A percentile compares a stretch with the other conserved stretches of the same genome.
These are phyloP conservation scores for Tarsius wallacei DNA, from an alignment of 2,797 vertebrate species.

Conservation along the genomic window DNA sequence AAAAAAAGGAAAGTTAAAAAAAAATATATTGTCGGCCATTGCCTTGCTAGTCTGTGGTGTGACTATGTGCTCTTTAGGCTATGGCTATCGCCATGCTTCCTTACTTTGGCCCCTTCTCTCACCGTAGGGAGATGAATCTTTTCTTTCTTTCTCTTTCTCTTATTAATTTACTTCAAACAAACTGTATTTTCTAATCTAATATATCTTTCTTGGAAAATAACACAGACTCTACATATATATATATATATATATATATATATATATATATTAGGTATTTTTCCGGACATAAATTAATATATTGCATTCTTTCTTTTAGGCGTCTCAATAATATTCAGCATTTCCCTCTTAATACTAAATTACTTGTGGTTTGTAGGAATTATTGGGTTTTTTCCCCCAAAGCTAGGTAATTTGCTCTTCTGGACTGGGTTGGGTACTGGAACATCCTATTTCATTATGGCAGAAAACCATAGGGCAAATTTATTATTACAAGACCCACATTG, in stretches of 20 bases:
- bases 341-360: constrained; percentile 25
- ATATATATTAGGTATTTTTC: not conserved
- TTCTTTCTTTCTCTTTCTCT: too few relatives aligned
- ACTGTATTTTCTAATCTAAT: too few relatives aligned
- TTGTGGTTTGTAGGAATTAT: not conserved
- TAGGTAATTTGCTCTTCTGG: not conserved
- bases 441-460: not conserved
- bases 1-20: not conserved
- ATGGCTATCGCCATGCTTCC: too few relatives aligned
- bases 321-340: constrained; percentile 1
- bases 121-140: too few relatives aligned
- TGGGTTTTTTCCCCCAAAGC: not conserved
- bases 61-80: too few relatives aligned
- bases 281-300: not conserved
- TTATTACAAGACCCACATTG: not conserved
- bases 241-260: too few relatives aligned
- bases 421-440: not conserved
- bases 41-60: too few relatives aligned
- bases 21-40: too few relatives aligned
- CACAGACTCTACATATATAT: too few relatives aligned
- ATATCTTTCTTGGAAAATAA: too few relatives aligned
- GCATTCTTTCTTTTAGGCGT: not conserved
- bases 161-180: too few relatives aligned
- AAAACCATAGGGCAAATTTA: constrained; percentile 26
- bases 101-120: too few relatives aligned